phyloP scores from a whole-genome alignment of 2,888 invertebrate genomes.

The Myathropa florea region DNA sequence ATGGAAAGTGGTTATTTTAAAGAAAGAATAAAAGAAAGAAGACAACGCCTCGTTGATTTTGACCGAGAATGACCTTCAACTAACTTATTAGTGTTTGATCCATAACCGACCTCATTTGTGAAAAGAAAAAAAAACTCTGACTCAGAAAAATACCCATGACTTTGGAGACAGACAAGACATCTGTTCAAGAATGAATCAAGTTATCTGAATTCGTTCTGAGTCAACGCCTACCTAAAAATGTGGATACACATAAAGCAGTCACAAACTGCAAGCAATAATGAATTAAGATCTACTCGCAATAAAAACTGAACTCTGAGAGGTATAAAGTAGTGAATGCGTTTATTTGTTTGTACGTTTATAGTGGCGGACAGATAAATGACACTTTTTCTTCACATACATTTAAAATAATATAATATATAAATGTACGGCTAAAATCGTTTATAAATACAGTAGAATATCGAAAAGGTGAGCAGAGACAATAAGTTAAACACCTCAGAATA shows the following conservation, averaged over 20 bases:
- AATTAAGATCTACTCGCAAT: not conserved
- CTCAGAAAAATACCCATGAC: not conserved
- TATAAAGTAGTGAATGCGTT: no score
- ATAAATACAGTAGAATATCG: no score
- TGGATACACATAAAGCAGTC: not conserved
- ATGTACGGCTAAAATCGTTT: no score
- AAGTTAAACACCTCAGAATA: no score
- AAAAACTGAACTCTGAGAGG: no score
- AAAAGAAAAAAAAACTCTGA: not conserved
- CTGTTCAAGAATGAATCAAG: not conserved
- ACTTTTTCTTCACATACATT: no score
- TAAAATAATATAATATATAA: no score
- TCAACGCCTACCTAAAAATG: not conserved
- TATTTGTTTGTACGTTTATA: no score
- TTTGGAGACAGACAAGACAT: not conserved
- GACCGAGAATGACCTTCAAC: not conserved
- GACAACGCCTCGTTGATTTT: not conserved
- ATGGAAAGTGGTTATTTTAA: not conserved
- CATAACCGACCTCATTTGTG: not conserved
- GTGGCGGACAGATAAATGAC: no score
- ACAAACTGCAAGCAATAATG: not conserved
- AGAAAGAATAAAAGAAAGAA: not conserved
- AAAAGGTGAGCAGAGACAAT: no score
- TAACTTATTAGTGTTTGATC: not conserved
- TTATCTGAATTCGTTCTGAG: not conserved